Evolutionary conservation across 2,888 invertebrate genomes (phyloP), one percentile per base, ranked within the genome.

Genomic region (Muscina levida): DNA sequence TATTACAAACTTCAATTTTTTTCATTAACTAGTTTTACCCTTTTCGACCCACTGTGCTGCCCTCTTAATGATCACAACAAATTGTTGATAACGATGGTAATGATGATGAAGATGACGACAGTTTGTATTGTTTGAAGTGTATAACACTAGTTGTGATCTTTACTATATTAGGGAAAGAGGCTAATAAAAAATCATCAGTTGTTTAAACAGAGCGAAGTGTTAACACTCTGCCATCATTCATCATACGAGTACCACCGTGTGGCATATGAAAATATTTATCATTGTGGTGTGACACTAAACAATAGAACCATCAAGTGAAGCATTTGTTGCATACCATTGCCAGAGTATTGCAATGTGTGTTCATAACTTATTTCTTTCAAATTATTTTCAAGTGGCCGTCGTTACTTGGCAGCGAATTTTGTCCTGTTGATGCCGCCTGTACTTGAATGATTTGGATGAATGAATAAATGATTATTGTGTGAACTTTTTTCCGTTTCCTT

Each of bases 151-250:
- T 31, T 37, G 37, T 39, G 39, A 59, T 59, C 59, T 59, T 37
- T 59, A n/a, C n/a, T 1, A 8, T 44, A 39, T 76, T 73, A 83
- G 85, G 83, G n/a, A n/a, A n/a, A n/a, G n/a, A n/a, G 87, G 84
- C 87, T 85, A 86, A 86, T 86, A 85, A 84, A 87, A 87, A 86
- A 87, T 86, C 85, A 87, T 87, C 85, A 37, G 37, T 51, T 51
- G 10, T 13, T 22, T 22, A 10, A 11, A 53, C 24, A 44, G 13
- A 44, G 10, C 8, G 13, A 13, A 53, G 24, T 42, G 37, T 6
- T 42, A 66, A 74, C 26, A 67, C 24, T 17, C 6, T 37, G 31
- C 15, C 26, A 74, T 68, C 70, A 72, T 76, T 67, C 70, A 70
- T 48, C 24, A 62, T 11, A 39, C n/a, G 8, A 37, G 26, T n/a